Conservation (phyloP, 2,797 vertebrate species). For the Picus viridis region DNA sequence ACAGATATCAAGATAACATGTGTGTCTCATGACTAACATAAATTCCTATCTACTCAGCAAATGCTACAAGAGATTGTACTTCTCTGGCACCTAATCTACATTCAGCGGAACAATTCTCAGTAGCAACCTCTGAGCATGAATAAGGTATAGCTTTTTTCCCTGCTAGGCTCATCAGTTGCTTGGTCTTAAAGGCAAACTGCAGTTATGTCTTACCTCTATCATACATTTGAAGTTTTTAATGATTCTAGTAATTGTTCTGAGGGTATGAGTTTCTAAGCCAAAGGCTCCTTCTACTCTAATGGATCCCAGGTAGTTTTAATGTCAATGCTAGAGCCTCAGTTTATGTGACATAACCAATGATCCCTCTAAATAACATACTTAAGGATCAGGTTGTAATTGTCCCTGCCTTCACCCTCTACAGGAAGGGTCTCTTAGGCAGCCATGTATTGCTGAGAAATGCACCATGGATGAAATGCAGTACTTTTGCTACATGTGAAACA, state of each 20-base stretch:
- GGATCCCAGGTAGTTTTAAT: background rate
- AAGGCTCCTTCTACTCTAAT: background rate
- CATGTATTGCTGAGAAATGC: background rate
- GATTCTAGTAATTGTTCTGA: background rate
- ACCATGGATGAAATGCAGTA: background rate
- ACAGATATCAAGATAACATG: background rate
- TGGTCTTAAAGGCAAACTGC: background rate
- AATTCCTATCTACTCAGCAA: background rate
- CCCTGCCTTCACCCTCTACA: background rate
- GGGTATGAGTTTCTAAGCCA: background rate
- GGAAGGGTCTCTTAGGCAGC: background rate
- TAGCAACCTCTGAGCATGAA: background rate
- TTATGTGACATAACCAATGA: background rate
- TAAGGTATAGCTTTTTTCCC: background rate
- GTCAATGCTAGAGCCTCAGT: background rate
- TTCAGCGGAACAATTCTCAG: background rate
- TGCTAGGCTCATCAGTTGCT: background rate
- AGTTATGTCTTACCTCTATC: background rate
- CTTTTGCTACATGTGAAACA: background rate
- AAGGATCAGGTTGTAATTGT: background rate
- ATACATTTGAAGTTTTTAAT: background rate
- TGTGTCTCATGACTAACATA: background rate
- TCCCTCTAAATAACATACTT: background rate
- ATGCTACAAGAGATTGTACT: background rate
- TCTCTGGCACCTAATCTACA: background rate